Conservation (phyloP, 2,113 vertebrate genomes). For the Potamarius usumacintae region DNA sequence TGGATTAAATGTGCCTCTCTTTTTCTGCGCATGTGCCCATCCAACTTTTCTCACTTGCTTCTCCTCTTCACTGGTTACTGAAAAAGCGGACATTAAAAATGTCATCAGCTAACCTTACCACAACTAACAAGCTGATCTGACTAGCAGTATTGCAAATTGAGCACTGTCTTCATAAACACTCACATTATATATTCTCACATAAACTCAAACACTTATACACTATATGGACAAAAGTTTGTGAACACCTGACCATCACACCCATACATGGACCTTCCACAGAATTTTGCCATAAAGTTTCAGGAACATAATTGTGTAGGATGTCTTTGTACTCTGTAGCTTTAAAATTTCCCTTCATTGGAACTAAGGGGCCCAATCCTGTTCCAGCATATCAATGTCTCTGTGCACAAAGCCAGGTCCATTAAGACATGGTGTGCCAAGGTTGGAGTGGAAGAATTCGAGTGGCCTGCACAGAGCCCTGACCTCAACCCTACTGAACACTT, state of each 20-base stretch:
- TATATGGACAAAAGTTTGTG: background rate
- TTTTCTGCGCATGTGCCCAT: too few relatives aligned
- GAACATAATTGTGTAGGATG: too few relatives aligned
- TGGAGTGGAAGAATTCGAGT: background rate
- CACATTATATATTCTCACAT: background rate
- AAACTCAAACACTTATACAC: background rate
- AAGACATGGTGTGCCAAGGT: background rate
- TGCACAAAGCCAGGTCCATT: background rate
- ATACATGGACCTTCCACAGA: too few relatives aligned
- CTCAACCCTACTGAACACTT: background rate
- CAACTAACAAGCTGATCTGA: background rate
- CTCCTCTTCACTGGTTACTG: too few relatives aligned
- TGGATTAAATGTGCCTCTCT: background rate
- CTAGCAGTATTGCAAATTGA: background rate
- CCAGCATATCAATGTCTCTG: background rate
- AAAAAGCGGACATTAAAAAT: background rate
- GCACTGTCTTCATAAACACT: background rate
- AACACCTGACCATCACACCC: background rate
- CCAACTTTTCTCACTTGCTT: too few relatives aligned
- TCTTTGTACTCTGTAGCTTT: background rate
- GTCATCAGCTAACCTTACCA: background rate
- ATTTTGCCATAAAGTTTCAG: too few relatives aligned
- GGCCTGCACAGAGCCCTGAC: background rate
- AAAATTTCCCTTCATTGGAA: background rate
- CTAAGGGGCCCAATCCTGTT: background rate